Conservation (phyloP, 1,140 invertebrate species). For the Ceratoteleas bidentatus region DNA sequence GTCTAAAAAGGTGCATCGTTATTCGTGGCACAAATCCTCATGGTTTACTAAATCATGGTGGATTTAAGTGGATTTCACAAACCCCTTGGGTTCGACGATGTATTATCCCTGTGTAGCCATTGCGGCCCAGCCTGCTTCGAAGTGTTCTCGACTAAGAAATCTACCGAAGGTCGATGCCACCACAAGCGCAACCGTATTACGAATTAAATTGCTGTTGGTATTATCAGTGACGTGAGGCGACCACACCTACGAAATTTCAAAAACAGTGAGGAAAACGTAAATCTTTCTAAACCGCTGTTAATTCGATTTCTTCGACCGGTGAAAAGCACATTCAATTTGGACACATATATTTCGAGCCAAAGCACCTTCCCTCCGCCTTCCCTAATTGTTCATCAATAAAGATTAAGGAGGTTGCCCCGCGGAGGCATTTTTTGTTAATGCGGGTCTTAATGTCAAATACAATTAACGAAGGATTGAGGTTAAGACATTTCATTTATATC, state of each 20-base stretch:
- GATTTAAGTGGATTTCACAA: slow-evolving; percentile 76
- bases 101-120: slow-evolving; percentile 71
- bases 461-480: too few relatives aligned
- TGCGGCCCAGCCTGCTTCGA: slow-evolving; percentile 59
- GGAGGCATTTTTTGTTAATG: too few relatives aligned
- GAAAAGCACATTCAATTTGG: too few relatives aligned
- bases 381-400: too few relatives aligned
- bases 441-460: too few relatives aligned
- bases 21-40: slow-evolving; percentile 66
- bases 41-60: slow-evolving; percentile 75
- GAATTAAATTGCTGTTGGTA: slow-evolving; percentile 62
- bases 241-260: slow-evolving; percentile 39
- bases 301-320: slow-evolving; percentile 27
- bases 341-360: too few relatives aligned
- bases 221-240: slow-evolving; percentile 57
- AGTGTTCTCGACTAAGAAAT: slow-evolving; percentile 69
- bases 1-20: slow-evolving; percentile 70
- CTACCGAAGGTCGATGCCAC: slow-evolving; percentile 63
- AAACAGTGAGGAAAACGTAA: slow-evolving; percentile 35
- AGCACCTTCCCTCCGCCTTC: too few relatives aligned
- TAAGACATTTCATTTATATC: too few relatives aligned
- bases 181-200: slow-evolving; percentile 61
- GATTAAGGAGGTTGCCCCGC: too few relatives aligned
- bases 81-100: slow-evolving; percentile 73
- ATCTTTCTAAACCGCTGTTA: slow-evolving; percentile 47